Percentiles rank a stretch among this genome's conserved stretches.
Evolutionary conservation across 1,140 invertebrate genomes (phyloP).

Genomic region (Ceratitis capitata): DNA sequence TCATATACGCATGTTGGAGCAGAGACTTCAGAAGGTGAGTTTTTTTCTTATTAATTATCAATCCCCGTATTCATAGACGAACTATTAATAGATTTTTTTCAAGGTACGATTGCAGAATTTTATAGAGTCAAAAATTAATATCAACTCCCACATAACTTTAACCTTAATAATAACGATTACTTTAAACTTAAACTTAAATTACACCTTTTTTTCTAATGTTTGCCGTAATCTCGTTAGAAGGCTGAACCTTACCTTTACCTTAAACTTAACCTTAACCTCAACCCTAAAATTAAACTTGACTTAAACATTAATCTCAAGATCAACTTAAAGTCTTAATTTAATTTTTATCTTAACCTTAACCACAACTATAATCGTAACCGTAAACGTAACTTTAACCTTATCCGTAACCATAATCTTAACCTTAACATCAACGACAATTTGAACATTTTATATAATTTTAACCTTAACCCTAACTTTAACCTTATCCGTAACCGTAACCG

Average conservation of each 20-base stretch:
- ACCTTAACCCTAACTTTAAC: background rate
- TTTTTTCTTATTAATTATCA: too few species aligned
- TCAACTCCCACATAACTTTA: too few species aligned
- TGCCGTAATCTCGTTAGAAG: too few species aligned
- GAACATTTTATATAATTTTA: background rate
- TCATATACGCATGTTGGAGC: slow-evolving; percentile 97
- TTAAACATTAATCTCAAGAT: background rate
- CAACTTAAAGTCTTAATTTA: background rate
- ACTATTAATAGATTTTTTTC: too few species aligned
- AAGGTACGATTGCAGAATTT: too few species aligned
- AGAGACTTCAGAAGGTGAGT: slow-evolving; percentile 92
- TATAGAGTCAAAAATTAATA: too few species aligned
- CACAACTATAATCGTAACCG: background rate
- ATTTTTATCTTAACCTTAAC: background rate
- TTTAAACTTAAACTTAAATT: too few species aligned
- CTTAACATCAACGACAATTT: background rate
- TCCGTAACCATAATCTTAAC: background rate
- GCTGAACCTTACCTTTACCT: background rate
- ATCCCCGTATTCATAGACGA: too few species aligned
- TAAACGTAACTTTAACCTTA: background rate
- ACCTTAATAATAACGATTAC: too few species aligned
- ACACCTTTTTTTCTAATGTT: too few species aligned
- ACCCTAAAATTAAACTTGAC: background rate
- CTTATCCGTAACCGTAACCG: background rate
- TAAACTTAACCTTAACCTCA: background rate